Evolutionary conservation across 2,797 vertebrate genomes (phyloP), one percentile per base, ranked within the genome.

Genomic region (Helicolenus hilgendorfi): DNA sequence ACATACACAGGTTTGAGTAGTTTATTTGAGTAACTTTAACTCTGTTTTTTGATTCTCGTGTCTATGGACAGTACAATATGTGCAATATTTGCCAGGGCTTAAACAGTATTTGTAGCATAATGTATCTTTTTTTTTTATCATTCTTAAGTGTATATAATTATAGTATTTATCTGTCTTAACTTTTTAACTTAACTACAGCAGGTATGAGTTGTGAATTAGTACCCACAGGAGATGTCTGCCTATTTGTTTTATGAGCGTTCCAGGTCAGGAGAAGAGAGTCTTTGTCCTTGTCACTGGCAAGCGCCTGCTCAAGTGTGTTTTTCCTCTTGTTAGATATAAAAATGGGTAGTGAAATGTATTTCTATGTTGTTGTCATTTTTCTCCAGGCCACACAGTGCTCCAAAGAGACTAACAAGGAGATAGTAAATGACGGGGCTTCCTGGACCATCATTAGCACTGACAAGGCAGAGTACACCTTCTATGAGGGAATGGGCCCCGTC

Each of bases 391-490:
- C 99, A 95, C 98, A 98, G 79, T 99, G 98, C 94, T 98, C 98
- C 76, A 99, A 99, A 98, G 99, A 99, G 96, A 97, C 98, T 81
- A 99, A 99, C 97, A 99, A 99, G 97, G 99, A 99, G 92, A 99
- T 99, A 96, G 98, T 99, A 86, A 99, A 99, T 31, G 99, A 99
- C 15, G 99, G 99, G 6, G 99, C 99, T 59, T 99, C 98, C 76
- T 99, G 99, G 99, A 99, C 99, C 95, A 99, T 99, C 97, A 99
- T 99, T 94, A 99, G 99, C 95, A 99, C 99, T 35, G 99, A 99
- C 93, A 99, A 99, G 96, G 99, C 99, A 18, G 99, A 99, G 90
- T 99, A 99, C 84, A 99, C 99, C 0, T 99, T 99, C 96, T 99
- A 98, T 76, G 99, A 99, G 97, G 99, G 99, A 38, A 99, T 99